A percentile compares a stretch with the other conserved stretches of the same genome.
Evolutionary conservation across 2,113 vertebrate genomes (phyloP).

Genomic region (Balaeniceps rex): DNA sequence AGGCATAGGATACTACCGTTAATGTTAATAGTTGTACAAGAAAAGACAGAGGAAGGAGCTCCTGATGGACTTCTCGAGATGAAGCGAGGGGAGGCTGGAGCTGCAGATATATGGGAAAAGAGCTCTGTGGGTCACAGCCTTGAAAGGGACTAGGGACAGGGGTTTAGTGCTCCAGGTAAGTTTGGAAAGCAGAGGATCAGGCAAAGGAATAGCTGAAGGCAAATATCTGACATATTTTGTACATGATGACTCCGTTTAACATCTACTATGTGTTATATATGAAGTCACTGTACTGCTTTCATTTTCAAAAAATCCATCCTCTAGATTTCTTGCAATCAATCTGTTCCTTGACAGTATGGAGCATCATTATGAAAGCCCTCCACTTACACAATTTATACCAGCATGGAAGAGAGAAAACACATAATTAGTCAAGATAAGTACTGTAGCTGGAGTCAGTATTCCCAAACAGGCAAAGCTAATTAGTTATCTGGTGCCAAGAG

Average conservation of each 20-base stretch:
- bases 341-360: background rate
- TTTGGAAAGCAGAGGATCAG: background rate
- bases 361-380: background rate
- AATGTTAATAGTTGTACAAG: background rate
- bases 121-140: background rate
- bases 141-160: background rate
- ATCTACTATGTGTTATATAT: background rate
- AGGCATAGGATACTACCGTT: background rate
- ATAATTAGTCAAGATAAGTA: constrained; percentile 10
- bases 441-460: background rate
- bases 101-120: background rate
- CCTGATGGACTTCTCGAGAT: background rate
- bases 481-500: background rate
- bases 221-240: background rate
- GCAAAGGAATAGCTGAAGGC: background rate
- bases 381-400: background rate
- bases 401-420: background rate
- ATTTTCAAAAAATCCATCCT: background rate
- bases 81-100: background rate
- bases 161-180: background rate
- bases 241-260: background rate
- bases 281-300: background rate
- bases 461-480: constrained; percentile 20
- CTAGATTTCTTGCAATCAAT: background rate
- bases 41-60: background rate